These are phyloP conservation scores for Lathronympha strigana DNA, from an alignment of 2,888 invertebrate species.

Conservation along the genomic window DNA sequence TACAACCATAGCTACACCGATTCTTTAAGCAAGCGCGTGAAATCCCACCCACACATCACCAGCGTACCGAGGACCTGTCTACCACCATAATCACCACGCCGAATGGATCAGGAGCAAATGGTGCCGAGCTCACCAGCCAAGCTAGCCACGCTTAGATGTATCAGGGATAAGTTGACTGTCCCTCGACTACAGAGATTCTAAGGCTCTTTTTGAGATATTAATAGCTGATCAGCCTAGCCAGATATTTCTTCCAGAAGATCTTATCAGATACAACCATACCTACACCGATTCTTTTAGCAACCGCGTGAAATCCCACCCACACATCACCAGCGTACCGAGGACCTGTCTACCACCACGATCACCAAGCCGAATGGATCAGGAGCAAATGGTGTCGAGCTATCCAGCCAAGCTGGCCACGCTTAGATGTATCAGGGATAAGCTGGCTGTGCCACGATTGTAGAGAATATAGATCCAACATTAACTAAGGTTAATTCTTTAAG, in stretches of 20 bases:
- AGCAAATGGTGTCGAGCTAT: slow-evolving; percentile 72
- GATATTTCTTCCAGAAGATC: too few species aligned
- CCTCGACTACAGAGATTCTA: slow-evolving; percentile 69
- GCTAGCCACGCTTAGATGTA: slow-evolving; percentile 70
- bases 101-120: slow-evolving; percentile 64
- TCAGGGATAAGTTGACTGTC: slow-evolving; percentile 74
- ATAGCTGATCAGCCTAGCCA: background rate
- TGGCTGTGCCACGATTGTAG: slow-evolving; percentile 72
- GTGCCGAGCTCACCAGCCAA: slow-evolving; percentile 78
- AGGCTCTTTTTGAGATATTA: slow-evolving; percentile 44
- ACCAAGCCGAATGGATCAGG: slow-evolving; percentile 60
- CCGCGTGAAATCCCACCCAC: slow-evolving; percentile 93
- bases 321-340: slow-evolving; percentile 68
- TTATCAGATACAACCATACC: too few species aligned
- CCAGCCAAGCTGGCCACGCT: slow-evolving; percentile 75
- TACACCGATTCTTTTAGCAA: slow-evolving; percentile 89
- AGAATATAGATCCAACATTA: too few species aligned
- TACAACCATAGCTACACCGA: too few species aligned
- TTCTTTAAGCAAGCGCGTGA: slow-evolving; percentile 94
- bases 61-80: slow-evolving; percentile 71
- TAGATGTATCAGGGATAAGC: slow-evolving; percentile 73
- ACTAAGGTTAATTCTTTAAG: slow-evolving; percentile 52
- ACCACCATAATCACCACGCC: slow-evolving; percentile 62
- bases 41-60: slow-evolving; percentile 87
- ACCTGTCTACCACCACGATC: slow-evolving; percentile 69